Conservation (phyloP, 2,888 invertebrate genomes). For the Drosophila birchii region DNA sequence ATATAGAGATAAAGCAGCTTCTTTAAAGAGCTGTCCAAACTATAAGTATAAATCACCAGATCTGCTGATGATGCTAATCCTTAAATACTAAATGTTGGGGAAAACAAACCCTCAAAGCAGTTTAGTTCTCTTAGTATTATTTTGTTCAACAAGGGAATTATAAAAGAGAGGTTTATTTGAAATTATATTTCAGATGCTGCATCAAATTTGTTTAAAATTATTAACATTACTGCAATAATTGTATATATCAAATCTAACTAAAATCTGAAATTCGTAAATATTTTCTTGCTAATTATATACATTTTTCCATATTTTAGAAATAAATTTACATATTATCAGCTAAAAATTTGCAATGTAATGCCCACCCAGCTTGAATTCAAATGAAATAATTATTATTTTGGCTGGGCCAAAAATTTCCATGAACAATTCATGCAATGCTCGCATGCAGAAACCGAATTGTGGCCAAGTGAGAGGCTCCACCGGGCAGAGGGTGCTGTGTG, state of each 20-base stretch:
- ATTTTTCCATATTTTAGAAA: neutral
- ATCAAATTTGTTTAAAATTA: neutral
- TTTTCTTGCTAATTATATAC: constrained; percentile 1
- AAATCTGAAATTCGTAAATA: neutral
- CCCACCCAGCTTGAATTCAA: constrained; percentile 24
- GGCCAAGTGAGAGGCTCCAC: constrained; percentile 1
- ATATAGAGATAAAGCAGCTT: constrained; percentile 14
- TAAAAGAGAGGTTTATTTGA: neutral
- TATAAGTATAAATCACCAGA: constrained; percentile 28
- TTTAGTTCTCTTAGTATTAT: neutral
- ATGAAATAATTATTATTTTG: constrained; percentile 46
- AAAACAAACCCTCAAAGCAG: neutral
- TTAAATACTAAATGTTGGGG: neutral
- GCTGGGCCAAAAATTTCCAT: constrained; percentile 33
- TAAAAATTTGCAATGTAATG: neutral
- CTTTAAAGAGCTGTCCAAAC: constrained; percentile 41
- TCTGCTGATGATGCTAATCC: constrained; percentile 9
- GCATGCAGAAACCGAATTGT: constrained; percentile 25
- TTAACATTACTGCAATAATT: too few relatives aligned
- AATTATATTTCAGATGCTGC: neutral
- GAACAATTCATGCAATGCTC: constrained; percentile 37
- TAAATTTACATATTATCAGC: constrained; percentile 20
- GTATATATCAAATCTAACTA: neutral
- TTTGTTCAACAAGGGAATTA: too few relatives aligned
- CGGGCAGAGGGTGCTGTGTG: neutral